Evolutionary conservation across 35 echinoderm and acorn worm species (phyloP).

Genomic region (Ophioderma brevispina): DNA sequence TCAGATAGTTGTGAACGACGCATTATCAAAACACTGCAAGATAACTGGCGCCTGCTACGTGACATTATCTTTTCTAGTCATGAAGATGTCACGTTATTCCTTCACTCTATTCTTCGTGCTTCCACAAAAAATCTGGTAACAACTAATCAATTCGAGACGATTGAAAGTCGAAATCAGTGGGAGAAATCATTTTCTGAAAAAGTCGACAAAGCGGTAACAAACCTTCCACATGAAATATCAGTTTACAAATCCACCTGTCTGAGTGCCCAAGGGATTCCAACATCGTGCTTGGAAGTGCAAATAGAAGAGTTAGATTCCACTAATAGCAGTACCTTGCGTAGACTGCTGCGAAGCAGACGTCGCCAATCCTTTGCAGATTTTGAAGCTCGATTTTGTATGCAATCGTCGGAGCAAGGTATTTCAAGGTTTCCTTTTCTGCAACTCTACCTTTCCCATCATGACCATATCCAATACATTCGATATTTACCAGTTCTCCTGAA

Average conservation of each 20-base stretch:
- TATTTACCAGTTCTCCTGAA: slow-evolving; percentile 17
- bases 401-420: not conserved
- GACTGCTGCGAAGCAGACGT: not conserved
- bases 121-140: not conserved
- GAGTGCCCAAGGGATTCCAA: not conserved
- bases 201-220: not conserved
- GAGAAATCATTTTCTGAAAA: not conserved
- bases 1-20: too few species aligned
- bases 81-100: not conserved
- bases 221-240: not conserved
- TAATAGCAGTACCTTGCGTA: not conserved
- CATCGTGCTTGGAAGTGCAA: not conserved
- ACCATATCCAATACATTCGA: not conserved
- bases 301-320: not conserved
- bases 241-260: not conserved
- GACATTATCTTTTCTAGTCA: too few species aligned
- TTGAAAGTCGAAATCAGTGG: too few species aligned
- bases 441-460: not conserved
- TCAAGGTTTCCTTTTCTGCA: slow-evolving; percentile 15
- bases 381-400: not conserved
- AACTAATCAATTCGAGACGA: not conserved
- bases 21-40: not conserved
- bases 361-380: slow-evolving; percentile 1
- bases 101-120: not conserved
- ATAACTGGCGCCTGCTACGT: too few species aligned